Base-by-base conservation (phyloP, 2,113 vertebrate genomes). In the Muntiacus muntjak region DNA sequence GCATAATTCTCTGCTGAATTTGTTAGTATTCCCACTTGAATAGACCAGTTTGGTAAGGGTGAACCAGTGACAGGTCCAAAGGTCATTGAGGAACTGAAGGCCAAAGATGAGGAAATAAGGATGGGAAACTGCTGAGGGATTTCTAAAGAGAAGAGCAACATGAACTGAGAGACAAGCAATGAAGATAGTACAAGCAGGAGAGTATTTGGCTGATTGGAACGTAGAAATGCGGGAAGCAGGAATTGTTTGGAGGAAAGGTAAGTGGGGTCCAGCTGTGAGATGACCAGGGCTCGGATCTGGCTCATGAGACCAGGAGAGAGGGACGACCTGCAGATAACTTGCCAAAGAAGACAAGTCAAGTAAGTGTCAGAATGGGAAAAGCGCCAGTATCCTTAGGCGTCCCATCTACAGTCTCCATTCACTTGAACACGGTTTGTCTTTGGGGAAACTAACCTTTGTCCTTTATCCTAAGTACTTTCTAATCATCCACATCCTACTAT, bases 401-500 rank as follows among this genome's bases (percentile, higher is more conserved):
- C 95, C 94, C 64, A 17, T 76, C 89, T 3, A 55, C 64, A 79
- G 33, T 16, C 79, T 96, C 87, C 5, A 2, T 91, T 64, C 71
- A 25, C 91, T 90, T 1, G 30, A 92, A 57, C 81, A 88, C 84
- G 54, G 30, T 89, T 93, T 88, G 79, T 96, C 92, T 97, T 97
- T 94, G 36, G 98, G 94, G 95, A 97, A 96, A 76, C 74, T 50
- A 96, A 96, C 84, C 90, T 97, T 94, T 96, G 92, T 90, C 87
- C 95, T 81, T 62, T 50, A 88, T 86, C 58, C 90, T 95, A 96
- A 96, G 95, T 94, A 84, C 97, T 86, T 96, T 92, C 92, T 97
- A 97, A 96, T 96, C 84, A 95, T 90, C 95, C 85, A 96, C 95
- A 97, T 98, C 97, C 98, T 67, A 86, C 82, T 97, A 26, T 97